Percentiles rank a stretch among this genome's conserved stretches.
Evolutionary conservation across 2,113 vertebrate species (phyloP).

Genomic region (Erythrocercus mccallii): DNA sequence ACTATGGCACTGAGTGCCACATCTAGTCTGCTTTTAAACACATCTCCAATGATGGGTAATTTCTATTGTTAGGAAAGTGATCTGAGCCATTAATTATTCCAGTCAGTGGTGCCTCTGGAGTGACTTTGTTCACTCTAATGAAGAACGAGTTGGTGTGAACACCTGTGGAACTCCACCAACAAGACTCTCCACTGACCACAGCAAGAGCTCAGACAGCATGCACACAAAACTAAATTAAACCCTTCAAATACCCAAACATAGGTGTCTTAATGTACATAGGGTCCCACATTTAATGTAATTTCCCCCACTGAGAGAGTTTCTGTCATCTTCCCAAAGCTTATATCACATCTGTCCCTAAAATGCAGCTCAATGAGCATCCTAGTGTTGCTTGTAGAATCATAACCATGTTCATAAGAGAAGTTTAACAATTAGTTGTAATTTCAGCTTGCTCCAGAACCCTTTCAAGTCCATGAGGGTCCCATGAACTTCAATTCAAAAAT

Average conservation of each 20-base stretch:
- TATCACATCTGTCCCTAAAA: background rate
- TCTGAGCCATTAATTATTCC: background rate
- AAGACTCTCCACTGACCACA: background rate
- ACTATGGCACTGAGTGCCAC: background rate
- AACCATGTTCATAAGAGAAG: background rate
- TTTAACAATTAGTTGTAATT: background rate
- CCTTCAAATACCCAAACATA: background rate
- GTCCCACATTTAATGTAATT: background rate
- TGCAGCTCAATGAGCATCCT: background rate
- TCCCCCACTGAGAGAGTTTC: background rate
- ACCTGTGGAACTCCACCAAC: background rate
- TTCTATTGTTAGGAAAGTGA: background rate
- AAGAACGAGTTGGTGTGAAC: rapidly evolving
- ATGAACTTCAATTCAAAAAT: background rate
- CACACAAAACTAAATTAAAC: background rate
- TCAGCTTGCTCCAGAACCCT: background rate
- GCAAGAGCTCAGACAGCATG: background rate
- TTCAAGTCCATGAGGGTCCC: background rate
- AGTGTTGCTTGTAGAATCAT: background rate
- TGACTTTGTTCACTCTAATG: background rate
- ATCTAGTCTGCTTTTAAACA: too few species aligned
- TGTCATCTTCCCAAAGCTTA: background rate
- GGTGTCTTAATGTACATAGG: background rate
- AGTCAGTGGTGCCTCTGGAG: background rate
- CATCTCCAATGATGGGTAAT: background rate